Evolutionary conservation across 2,797 vertebrate species (phyloP).

Genomic region (Toxotes lorentzi): DNA sequence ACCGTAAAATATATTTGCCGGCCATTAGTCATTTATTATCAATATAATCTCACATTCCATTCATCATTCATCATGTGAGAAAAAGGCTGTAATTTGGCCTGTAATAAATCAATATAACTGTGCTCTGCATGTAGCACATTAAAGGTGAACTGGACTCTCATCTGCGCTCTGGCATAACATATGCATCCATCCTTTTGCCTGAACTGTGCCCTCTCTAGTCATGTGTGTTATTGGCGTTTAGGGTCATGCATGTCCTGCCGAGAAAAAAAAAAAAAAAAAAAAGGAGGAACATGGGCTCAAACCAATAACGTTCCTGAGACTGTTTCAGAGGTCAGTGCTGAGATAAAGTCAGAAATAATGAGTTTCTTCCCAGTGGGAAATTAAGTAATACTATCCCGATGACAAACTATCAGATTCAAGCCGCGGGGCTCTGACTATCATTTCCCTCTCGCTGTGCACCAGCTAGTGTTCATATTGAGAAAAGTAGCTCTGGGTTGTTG

Average conservation of each 20-base stretch:
- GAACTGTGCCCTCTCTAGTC: slow-evolving; percentile 57
- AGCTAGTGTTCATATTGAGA: slow-evolving; percentile 70
- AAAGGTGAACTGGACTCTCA: slow-evolving; percentile 65
- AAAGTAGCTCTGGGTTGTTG: slow-evolving; percentile 60
- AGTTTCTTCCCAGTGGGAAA: slow-evolving; percentile 86
- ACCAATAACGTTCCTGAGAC: slow-evolving; percentile 81
- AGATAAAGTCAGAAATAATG: slow-evolving; percentile 86
- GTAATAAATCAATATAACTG: slow-evolving; percentile 74
- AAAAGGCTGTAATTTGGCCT: slow-evolving; percentile 58
- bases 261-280: slow-evolving; percentile 39
- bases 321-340: slow-evolving; percentile 80
- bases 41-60: slow-evolving; percentile 69
- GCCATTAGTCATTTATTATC: slow-evolving; percentile 67
- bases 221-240: slow-evolving; percentile 73
- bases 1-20: slow-evolving; percentile 45
- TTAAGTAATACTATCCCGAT: slow-evolving; percentile 86
- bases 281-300: slow-evolving; percentile 67
- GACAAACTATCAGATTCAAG: slow-evolving; percentile 85
- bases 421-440: slow-evolving; percentile 80
- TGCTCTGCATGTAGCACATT: slow-evolving; percentile 57
- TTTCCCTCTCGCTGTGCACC: slow-evolving; percentile 77
- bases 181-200: slow-evolving; percentile 63
- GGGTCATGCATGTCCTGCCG: slow-evolving; percentile 67
- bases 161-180: slow-evolving; percentile 46
- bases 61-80: slow-evolving; percentile 64